phyloP scores from a whole-genome alignment of 1,140 invertebrate species.

The Metopolophium dirhodum region DNA sequence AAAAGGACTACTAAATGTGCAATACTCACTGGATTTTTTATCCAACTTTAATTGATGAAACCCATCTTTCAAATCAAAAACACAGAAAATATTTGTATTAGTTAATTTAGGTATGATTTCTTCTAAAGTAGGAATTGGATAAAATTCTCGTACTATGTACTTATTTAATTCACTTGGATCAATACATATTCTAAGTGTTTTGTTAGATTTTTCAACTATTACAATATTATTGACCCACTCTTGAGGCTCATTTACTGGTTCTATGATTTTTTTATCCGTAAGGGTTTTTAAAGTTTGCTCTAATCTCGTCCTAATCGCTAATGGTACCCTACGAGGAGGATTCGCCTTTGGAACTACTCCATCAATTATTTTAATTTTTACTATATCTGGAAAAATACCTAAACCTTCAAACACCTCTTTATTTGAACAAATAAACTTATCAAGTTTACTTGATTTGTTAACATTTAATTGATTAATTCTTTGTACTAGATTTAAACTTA shows the following conservation, averaged over 20 bases:
- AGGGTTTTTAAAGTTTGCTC: neutral
- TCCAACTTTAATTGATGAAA: conserved; percentile 31
- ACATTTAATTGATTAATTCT: conserved; percentile 25
- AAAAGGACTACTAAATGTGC: conserved; percentile 49
- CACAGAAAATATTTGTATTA: neutral
- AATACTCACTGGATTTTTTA: conserved; percentile 31
- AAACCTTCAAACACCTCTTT: conserved; percentile 36
- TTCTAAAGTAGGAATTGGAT: neutral
- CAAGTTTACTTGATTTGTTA: neutral
- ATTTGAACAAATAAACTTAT: neutral
- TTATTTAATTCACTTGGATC: conserved; percentile 46
- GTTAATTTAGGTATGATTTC: neutral
- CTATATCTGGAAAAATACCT: conserved; percentile 24
- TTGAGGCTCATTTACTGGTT: neutral
- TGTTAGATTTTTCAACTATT: conserved; percentile 34
- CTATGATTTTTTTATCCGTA: neutral
- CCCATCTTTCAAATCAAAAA: conserved; percentile 53
- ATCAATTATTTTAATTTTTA: conserved; percentile 8
- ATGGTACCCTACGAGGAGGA: neutral
- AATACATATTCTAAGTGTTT: conserved; percentile 22
- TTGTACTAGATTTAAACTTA: neutral
- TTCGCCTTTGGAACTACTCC: neutral
- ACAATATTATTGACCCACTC: conserved; percentile 42
- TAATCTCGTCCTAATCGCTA: neutral
- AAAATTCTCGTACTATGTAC: neutral